phyloP scores from a whole-genome alignment of 2,888 invertebrate genomes.

The Tipula helvola region DNA sequence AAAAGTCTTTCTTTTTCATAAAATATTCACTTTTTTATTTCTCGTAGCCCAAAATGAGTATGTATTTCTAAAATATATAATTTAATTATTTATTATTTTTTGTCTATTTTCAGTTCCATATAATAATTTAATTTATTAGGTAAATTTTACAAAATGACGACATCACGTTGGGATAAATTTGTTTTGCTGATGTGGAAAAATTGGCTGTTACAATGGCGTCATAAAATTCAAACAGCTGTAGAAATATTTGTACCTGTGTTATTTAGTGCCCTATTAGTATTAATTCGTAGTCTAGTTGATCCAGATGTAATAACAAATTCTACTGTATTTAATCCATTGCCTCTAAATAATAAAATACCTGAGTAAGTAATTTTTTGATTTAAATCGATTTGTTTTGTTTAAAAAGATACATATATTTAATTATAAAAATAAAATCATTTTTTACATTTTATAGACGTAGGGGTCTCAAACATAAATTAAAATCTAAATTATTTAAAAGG shows the following conservation, averaged over 20 bases:
- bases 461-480: neutral
- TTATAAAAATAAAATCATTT: neutral
- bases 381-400: neutral
- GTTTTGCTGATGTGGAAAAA: constrained; percentile 73
- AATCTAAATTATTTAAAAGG: neutral
- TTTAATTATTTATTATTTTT: neutral
- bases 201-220: constrained; percentile 61
- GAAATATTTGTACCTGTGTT: constrained; percentile 56
- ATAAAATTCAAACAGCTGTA: constrained; percentile 49
- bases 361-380: constrained; percentile 11
- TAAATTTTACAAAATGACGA: constrained; percentile 11
- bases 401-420: neutral
- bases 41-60: too few species aligned
- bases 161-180: constrained; percentile 42
- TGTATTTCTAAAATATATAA: too few species aligned
- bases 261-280: constrained; percentile 53
- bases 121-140: neutral
- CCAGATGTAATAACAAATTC: constrained; percentile 32
- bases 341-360: constrained; percentile 28
- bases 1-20: too few species aligned
- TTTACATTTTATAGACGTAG: neutral
- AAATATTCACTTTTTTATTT: too few species aligned
- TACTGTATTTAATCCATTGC: constrained; percentile 27
- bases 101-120: neutral
- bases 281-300: constrained; percentile 54